These are phyloP conservation scores for Octonoba sinensis DNA, from an alignment of 2,888 invertebrate species.

Conservation along the genomic window DNA sequence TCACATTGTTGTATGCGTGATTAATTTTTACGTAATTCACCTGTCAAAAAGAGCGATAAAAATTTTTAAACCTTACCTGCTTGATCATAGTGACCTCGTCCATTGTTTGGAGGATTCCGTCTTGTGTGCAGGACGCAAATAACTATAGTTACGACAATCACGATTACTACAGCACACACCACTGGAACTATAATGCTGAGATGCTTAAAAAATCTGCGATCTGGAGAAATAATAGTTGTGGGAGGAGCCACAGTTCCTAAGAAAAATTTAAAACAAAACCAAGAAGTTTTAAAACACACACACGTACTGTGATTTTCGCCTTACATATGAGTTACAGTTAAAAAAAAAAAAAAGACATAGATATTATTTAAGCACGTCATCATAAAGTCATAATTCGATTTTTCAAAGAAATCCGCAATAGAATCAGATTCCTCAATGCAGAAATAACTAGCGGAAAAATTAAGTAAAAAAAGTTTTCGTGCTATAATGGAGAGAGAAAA, in stretches of 20 bases:
- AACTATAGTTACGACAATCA: conserved; percentile 68
- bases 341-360: no score
- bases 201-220: conserved; percentile 56
- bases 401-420: no score
- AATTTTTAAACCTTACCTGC: conserved; percentile 33
- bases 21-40: no score
- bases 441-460: no score
- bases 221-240: conserved; percentile 20
- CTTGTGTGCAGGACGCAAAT: conserved; percentile 65
- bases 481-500: no score
- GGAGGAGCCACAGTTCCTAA: conserved; percentile 56
- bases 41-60: no score
- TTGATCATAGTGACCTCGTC: conserved; percentile 53
- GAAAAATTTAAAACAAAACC: not conserved
- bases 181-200: conserved; percentile 68
- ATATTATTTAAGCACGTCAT: no score
- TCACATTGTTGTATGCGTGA: no score
- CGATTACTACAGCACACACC: conserved; percentile 69
- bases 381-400: no score
- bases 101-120: conserved; percentile 55
- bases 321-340: not conserved
- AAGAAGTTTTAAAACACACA: no score
- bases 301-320: not conserved
- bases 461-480: no score
- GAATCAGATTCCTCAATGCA: no score